Evolutionary conservation across 2,113 vertebrate genomes (phyloP).

Genomic region (Nansenia antarctica): DNA sequence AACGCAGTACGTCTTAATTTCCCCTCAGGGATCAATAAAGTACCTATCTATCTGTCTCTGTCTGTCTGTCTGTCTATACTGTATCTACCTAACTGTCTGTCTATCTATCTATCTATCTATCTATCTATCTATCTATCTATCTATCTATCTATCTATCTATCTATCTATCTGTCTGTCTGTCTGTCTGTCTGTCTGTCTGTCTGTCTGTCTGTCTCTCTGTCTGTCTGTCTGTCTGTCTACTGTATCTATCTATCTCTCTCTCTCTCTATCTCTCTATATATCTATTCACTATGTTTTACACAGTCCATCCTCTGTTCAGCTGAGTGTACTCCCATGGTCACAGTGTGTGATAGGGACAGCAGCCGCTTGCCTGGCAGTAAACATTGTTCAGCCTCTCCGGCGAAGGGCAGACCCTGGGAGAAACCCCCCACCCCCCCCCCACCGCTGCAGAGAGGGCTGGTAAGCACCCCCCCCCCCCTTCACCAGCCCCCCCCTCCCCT

Average conservation of each 20-base stretch:
- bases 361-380: constrained; percentile 51
- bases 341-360: too few relatives aligned
- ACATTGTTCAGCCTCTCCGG: constrained; percentile 23
- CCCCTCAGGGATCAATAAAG: too few relatives aligned
- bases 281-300: neutral
- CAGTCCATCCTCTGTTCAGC: too few relatives aligned
- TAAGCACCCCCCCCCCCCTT: constrained; percentile 51
- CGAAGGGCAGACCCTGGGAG: constrained; percentile 38
- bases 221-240: too few relatives aligned
- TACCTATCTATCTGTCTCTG: too few relatives aligned
- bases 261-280: neutral
- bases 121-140: neutral
- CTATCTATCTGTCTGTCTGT: too few relatives aligned
- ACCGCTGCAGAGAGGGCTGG: constrained; percentile 68
- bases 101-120: too few relatives aligned
- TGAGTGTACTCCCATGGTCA: too few relatives aligned
- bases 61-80: too few relatives aligned
- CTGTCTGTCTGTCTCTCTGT: neutral
- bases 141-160: constrained; percentile 6
- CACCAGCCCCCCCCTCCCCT: constrained; percentile 7
- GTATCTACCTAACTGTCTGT: too few relatives aligned
- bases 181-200: constrained; percentile 1
- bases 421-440: constrained; percentile 24
- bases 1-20: too few relatives aligned
- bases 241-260: too few relatives aligned